Evolutionary conservation across 2,797 vertebrate genomes (phyloP).

Genomic region (Syngnathus acus): DNA sequence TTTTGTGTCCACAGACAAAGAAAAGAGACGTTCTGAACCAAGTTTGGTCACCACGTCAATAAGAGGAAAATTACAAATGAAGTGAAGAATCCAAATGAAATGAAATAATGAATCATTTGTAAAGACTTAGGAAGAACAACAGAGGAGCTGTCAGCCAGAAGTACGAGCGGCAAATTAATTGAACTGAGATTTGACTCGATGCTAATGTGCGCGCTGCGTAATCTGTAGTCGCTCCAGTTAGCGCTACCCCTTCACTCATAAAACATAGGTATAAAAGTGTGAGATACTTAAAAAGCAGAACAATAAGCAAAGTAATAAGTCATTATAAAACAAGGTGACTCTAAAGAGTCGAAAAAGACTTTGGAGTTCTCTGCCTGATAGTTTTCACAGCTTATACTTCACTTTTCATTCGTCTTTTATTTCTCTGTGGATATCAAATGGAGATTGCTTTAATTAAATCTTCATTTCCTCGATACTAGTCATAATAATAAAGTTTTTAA

Average conservation of each 20-base stretch:
- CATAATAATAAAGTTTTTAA: too few relatives aligned
- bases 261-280: not conserved
- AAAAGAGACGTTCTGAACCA: not conserved
- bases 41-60: not conserved
- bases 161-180: conserved; percentile 1
- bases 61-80: not conserved
- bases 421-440: not conserved
- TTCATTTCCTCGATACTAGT: not conserved
- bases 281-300: not conserved
- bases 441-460: not conserved
- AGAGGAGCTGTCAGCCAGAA: conserved; percentile 3
- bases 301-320: not conserved
- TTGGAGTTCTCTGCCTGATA: not conserved
- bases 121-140: not conserved
- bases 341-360: not conserved
- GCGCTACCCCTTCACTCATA: not conserved
- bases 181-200: conserved; percentile 3
- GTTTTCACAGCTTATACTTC: not conserved
- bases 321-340: not conserved
- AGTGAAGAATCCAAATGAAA: not conserved
- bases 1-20: not conserved
- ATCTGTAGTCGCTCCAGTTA: not conserved
- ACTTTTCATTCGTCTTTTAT: conserved; percentile 1
- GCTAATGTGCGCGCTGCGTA: not conserved
- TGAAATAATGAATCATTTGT: not conserved